Base-by-base conservation (phyloP, 2,113 vertebrate genomes). In the Leucopsar rothschildi region DNA sequence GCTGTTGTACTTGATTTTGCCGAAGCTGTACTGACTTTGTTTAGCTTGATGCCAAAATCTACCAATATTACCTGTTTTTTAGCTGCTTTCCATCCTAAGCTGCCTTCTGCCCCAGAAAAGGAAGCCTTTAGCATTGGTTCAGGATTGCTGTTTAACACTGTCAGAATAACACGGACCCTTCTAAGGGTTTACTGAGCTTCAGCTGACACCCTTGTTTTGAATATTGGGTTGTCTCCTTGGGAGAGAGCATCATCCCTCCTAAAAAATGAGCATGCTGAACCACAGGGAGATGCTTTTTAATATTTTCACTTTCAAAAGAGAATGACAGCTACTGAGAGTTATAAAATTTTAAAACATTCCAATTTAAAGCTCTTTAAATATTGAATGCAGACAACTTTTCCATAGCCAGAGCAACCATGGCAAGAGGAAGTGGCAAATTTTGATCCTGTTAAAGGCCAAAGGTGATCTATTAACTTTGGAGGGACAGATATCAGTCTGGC, bases 351-450 rank as follows among this genome's bases (percentile, higher is more conserved):
- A 66, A 95, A 94, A 31, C 55, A 42, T 88, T 96, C 69, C 94
- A 96, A 85, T 97, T 93, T 95, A 85, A 93, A 91, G 27, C 28
- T 20, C 86, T 93, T 94, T 89, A 94, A 94, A 90, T 96, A 95
- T 95, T 96, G 75, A 91, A 86, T 44, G 61, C 76, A 57, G 90
- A 37, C 33, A 91, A 63, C 75, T 95, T 90, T 86, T 81, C 77
- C 57, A 61, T 76, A 90, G 56, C 40, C 66, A 83, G 56, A 95
- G 60, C 22, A 61, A n/a, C 75, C 4, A 25, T 59, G 39, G 68
- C 57, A 89, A 64, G 64, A 60, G 20, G 42, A 80, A 81, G 20
- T 12, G 3, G 71, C 3, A 5, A 73, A 68, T 77, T 71, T 76
- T 60, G 45, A 64, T 87, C 47, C 44, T 25, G 1, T 64, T 77